These are phyloP conservation scores for Penelope pileata DNA, from an alignment of 2,113 vertebrate species.

Conservation along the genomic window DNA sequence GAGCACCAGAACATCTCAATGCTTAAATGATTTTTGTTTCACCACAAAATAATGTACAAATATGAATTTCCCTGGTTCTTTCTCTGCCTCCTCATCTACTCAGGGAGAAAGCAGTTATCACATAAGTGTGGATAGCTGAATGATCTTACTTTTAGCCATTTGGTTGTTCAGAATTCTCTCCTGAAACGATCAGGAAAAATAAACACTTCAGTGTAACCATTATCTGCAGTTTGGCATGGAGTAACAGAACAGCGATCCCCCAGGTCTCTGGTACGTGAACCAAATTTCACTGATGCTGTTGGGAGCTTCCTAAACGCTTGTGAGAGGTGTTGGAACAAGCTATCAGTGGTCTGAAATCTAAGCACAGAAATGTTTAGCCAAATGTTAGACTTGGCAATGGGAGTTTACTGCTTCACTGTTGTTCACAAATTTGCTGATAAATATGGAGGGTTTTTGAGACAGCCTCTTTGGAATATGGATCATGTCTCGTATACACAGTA, in stretches of 20 bases:
- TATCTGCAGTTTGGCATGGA: neutral
- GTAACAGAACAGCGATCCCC: neutral
- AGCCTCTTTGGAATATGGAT: neutral
- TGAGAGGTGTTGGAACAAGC: neutral
- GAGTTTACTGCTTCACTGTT: neutral
- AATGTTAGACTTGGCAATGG: neutral
- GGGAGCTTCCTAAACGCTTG: neutral
- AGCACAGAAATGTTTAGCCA: neutral
- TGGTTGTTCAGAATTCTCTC: neutral
- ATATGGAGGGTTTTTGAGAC: neutral
- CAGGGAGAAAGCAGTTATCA: neutral
- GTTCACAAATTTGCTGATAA: neutral
- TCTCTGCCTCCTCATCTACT: neutral
- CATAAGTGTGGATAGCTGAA: neutral
- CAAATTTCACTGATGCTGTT: neutral
- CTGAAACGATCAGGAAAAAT: neutral
- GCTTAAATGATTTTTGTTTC: neutral
- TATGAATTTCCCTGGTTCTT: neutral
- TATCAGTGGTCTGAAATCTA: neutral
- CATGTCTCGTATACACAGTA: neutral
- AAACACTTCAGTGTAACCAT: neutral
- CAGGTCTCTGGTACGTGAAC: rapidly evolving
- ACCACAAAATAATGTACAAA: neutral
- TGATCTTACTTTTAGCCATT: neutral
- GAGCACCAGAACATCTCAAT: neutral